A percentile compares a stretch with the other conserved stretches of the same genome.
Conservation (phyloP, 2,888 invertebrate genomes). For the Chrysolina haemoptera region DNA sequence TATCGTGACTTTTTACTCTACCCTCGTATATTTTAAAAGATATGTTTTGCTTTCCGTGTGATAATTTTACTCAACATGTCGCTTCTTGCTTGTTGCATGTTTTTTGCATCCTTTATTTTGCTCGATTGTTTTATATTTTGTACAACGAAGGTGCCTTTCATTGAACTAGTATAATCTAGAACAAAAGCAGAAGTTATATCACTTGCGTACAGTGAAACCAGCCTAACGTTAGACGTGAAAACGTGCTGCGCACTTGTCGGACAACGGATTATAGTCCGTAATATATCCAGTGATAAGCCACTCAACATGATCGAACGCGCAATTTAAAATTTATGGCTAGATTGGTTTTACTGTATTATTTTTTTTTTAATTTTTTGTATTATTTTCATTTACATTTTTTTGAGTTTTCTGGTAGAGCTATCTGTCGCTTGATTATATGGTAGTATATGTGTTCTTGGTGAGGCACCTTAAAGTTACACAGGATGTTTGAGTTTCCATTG, state of each 20-base stretch:
- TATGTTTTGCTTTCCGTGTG: too few species aligned
- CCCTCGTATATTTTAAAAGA: too few species aligned
- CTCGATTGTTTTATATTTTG: neutral
- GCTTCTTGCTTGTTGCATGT: neutral
- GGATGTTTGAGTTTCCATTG: slow-evolving; percentile 1
- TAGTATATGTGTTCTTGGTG: neutral
- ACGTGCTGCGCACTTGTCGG: too few species aligned
- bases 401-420: neutral
- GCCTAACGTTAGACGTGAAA: too few species aligned
- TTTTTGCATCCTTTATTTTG: neutral
- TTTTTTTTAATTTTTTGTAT: neutral
- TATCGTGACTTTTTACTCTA: too few species aligned
- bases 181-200: neutral
- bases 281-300: too few species aligned
- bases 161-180: neutral
- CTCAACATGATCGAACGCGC: too few species aligned
- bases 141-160: neutral
- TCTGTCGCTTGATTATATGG: neutral
- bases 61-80: too few species aligned
- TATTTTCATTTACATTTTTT: neutral
- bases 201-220: too few species aligned
- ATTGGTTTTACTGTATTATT: too few species aligned
- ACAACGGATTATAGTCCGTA: too few species aligned
- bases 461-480: slow-evolving; percentile 17
- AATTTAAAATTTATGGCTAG: too few species aligned